A percentile compares a stretch with the other conserved stretches of the same genome.
Conservation (phyloP, 2,797 vertebrate genomes). For the Psittacula echo region DNA sequence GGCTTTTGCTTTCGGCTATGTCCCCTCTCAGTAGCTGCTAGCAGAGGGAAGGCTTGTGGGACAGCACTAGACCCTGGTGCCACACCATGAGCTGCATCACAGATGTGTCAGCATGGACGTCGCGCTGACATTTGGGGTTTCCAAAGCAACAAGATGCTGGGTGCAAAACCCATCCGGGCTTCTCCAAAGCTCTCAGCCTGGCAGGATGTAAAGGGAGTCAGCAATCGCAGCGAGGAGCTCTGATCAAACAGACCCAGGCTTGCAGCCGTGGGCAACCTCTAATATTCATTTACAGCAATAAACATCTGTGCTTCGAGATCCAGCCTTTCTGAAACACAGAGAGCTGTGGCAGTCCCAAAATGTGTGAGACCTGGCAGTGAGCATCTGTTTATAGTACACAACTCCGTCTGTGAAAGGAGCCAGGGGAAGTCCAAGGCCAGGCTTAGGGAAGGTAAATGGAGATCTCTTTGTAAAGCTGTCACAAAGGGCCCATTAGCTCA, state of each 20-base stretch:
- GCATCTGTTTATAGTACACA: neutral
- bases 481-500: neutral
- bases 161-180: rapidly evolving
- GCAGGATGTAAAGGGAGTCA: neutral
- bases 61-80: neutral
- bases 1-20: neutral
- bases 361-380: neutral
- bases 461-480: neutral
- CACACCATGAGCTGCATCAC: rapidly evolving
- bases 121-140: rapidly evolving
- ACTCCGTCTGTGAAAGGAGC: neutral
- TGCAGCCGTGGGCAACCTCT: neutral
- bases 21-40: neutral
- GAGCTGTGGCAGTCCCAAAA: neutral
- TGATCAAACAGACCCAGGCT: neutral
- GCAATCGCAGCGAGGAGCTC: neutral
- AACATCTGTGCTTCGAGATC: neutral
- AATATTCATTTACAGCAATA: neutral
- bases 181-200: neutral
- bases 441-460: neutral
- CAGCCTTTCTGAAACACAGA: neutral
- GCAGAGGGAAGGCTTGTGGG: neutral
- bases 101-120: rapidly evolving
- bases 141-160: neutral
- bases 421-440: neutral